Conservation (phyloP, 2,113 vertebrate genomes). For the Erythrocercus mccallii region DNA sequence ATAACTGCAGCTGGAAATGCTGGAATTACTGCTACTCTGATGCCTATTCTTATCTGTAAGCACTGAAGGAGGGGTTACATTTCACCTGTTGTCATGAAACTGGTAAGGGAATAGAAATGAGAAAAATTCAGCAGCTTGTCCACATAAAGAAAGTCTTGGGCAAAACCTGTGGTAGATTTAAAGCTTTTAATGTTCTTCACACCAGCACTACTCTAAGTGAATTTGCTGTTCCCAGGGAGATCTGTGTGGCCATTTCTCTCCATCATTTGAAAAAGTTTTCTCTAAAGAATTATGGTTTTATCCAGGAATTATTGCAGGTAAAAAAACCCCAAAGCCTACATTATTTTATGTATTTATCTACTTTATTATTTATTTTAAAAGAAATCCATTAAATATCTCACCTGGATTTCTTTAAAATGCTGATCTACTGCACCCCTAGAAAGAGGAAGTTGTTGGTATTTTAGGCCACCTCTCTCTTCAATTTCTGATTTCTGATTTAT, state of each 20-base stretch:
- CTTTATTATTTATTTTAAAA: neutral
- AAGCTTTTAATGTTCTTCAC: neutral
- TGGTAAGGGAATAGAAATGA: neutral
- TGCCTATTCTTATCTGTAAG: neutral
- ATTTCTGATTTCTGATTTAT: neutral
- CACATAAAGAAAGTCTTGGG: neutral
- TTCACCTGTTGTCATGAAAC: neutral
- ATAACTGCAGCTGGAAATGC: neutral
- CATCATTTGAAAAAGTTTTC: neutral
- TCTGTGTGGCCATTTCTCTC: neutral
- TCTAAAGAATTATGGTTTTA: neutral
- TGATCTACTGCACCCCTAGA: neutral
- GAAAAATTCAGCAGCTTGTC: neutral
- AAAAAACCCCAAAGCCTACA: rapidly evolving
- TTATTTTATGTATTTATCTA: neutral
- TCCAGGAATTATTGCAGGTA: neutral
- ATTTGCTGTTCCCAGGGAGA: neutral
- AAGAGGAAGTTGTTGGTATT: neutral
- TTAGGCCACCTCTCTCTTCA: neutral
- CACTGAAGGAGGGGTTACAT: neutral
- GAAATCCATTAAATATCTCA: neutral
- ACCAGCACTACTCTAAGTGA: neutral
- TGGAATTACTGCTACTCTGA: neutral
- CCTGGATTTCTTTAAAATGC: neutral
- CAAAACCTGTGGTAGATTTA: neutral